Conservation (phyloP, 2,797 vertebrate species). For the Adelosebastes latens region DNA sequence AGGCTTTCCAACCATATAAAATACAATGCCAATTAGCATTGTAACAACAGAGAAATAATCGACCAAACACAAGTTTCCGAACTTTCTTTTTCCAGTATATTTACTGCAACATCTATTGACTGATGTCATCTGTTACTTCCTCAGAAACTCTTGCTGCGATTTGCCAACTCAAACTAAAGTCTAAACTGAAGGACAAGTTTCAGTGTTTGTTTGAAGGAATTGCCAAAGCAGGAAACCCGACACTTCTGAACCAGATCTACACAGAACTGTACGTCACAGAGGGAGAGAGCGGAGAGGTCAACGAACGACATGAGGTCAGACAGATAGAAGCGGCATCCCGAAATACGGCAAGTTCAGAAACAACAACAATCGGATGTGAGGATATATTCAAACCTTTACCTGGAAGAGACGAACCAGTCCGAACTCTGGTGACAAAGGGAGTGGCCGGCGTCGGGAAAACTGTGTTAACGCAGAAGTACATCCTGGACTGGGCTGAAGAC, state of each 20-base stretch:
- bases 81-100: no score
- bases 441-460: conserved; percentile 52
- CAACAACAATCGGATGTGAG: conserved; percentile 3
- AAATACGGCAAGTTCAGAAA: background rate
- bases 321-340: conserved; percentile 22
- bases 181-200: conserved; percentile 26
- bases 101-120: background rate
- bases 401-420: background rate
- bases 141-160: conserved; percentile 11
- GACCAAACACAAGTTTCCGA: no score
- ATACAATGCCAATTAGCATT: no score
- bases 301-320: conserved; percentile 22
- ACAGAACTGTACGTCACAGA: conserved; percentile 41
- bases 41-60: no score
- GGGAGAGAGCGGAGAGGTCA: conserved; percentile 1
- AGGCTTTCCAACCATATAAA: no score
- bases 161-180: conserved; percentile 34
- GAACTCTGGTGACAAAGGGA: conserved; percentile 51
- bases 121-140: background rate
- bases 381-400: conserved; percentile 34
- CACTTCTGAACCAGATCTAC: conserved; percentile 39
- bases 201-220: conserved; percentile 43
- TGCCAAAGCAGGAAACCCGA: conserved; percentile 15
- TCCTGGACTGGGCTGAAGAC: conserved; percentile 56
- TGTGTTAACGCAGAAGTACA: conserved; percentile 41